Conservation (phyloP, 2,113 vertebrate genomes). For the Thinocorus orbignyianus region DNA sequence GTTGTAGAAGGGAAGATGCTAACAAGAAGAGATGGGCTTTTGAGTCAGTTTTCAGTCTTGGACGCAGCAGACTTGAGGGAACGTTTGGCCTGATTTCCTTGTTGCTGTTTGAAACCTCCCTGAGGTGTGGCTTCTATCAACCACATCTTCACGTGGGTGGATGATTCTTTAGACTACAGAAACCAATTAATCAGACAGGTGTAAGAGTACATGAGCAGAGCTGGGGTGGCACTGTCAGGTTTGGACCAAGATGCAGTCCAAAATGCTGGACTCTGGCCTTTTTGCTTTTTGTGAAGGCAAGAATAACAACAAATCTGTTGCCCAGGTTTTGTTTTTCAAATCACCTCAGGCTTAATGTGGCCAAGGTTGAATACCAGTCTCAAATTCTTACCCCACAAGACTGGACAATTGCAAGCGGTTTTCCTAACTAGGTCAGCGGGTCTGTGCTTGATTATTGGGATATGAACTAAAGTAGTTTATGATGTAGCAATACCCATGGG, state of each 20-base stretch:
- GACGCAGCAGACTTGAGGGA: neutral
- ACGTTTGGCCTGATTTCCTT: neutral
- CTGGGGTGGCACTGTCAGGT: neutral
- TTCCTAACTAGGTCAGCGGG: neutral
- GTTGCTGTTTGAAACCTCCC: conserved; percentile 15
- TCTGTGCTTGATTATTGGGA: neutral
- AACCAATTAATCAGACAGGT: neutral
- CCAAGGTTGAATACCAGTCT: neutral
- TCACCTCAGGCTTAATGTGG: neutral
- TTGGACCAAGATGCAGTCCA: neutral
- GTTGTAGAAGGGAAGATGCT: neutral
- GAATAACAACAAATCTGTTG: neutral
- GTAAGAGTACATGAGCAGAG: neutral
- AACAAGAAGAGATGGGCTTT: neutral
- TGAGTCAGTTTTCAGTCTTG: neutral
- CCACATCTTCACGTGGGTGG: neutral
- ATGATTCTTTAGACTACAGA: neutral
- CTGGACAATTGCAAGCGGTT: neutral
- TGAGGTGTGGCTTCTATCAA: conserved; percentile 18
- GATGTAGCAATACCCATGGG: neutral
- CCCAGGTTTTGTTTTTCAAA: neutral
- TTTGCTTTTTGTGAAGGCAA: neutral
- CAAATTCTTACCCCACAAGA: neutral
- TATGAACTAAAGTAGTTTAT: neutral
- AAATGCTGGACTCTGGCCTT: neutral